These are phyloP conservation scores for Operophtera brumata DNA, from an alignment of 2,888 invertebrate species.

Conservation along the genomic window DNA sequence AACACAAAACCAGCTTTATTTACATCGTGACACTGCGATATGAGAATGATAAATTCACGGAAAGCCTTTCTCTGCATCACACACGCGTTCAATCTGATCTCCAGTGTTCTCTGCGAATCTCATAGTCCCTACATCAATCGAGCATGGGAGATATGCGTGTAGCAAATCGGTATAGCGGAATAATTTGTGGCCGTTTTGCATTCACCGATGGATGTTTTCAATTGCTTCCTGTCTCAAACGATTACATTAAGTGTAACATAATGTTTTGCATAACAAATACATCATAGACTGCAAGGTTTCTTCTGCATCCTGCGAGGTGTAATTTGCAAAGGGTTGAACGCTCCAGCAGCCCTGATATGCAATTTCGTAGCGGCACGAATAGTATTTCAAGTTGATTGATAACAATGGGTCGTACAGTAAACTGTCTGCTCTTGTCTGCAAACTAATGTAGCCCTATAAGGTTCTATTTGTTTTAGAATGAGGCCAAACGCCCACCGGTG, in stretches of 20 bases:
- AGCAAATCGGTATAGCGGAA: slow-evolving; percentile 52
- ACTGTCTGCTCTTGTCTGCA: slow-evolving; percentile 47
- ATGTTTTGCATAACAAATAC: slow-evolving; percentile 44
- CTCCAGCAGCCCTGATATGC: slow-evolving; percentile 25
- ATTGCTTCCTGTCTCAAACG: slow-evolving; percentile 54
- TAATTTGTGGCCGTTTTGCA: slow-evolving; percentile 55
- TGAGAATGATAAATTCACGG: slow-evolving; percentile 51
- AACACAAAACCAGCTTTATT: slow-evolving; percentile 34
- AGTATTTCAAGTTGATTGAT: slow-evolving; percentile 33
- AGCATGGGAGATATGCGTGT: slow-evolving; percentile 42
- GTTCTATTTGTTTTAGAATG: slow-evolving; percentile 50
- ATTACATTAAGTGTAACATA: slow-evolving; percentile 45
- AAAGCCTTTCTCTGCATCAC: slow-evolving; percentile 48
- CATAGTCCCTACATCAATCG: slow-evolving; percentile 34
- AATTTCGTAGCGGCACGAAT: slow-evolving; percentile 33
- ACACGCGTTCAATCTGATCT: slow-evolving; percentile 46
- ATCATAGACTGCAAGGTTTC: slow-evolving; percentile 28
- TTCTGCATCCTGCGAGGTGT: slow-evolving; percentile 28
- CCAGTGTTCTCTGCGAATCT: slow-evolving; percentile 37
- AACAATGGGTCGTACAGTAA: slow-evolving; percentile 48
- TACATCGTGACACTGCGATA: slow-evolving; percentile 54
- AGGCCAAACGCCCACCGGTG: slow-evolving; percentile 57
- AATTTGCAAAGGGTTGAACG: slow-evolving; percentile 36
- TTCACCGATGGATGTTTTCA: slow-evolving; percentile 48
- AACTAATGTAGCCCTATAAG: slow-evolving; percentile 64